Conservation (phyloP, 1,140 invertebrate species). For the Leptopilina boulardi region DNA sequence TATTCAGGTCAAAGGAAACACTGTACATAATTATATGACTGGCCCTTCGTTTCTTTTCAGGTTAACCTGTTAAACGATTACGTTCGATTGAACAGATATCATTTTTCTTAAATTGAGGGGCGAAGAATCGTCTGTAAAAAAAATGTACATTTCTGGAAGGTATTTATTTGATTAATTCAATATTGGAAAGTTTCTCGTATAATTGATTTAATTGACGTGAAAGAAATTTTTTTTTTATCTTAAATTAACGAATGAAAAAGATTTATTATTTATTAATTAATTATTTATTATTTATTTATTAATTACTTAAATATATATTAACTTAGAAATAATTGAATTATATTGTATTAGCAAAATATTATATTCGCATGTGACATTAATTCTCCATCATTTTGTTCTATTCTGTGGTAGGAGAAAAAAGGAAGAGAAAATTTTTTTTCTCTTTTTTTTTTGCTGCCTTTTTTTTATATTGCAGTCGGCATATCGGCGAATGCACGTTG, state of each 20-base stretch:
- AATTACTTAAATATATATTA: too few relatives aligned
- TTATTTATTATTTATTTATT: neutral
- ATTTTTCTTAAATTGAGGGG: slow-evolving; percentile 3
- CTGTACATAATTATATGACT: neutral
- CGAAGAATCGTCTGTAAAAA: neutral
- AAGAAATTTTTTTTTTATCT: neutral
- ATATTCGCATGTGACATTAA: too few relatives aligned
- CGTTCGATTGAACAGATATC: neutral
- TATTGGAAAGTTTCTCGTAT: neutral
- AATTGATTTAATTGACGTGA: slow-evolving; percentile 12
- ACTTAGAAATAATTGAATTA: too few relatives aligned
- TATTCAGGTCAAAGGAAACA: neutral
- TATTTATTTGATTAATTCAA: neutral
- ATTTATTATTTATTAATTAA: too few relatives aligned
- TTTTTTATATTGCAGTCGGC: slow-evolving; percentile 47
- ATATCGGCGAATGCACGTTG: slow-evolving; percentile 32
- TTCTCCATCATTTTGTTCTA: neutral
- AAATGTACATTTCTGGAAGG: neutral
- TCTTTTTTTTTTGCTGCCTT: slow-evolving; percentile 45
- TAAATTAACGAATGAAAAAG: too few relatives aligned
- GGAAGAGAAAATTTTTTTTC: slow-evolving; percentile 35
- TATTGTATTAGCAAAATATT: too few relatives aligned
- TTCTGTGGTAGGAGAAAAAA: neutral
- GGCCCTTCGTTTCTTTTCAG: neutral
- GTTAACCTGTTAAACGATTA: neutral